Percentiles rank a stretch among this genome's conserved stretches.
Conservation (phyloP, 2,113 vertebrate genomes). For the Hippopotamus amphibius region DNA sequence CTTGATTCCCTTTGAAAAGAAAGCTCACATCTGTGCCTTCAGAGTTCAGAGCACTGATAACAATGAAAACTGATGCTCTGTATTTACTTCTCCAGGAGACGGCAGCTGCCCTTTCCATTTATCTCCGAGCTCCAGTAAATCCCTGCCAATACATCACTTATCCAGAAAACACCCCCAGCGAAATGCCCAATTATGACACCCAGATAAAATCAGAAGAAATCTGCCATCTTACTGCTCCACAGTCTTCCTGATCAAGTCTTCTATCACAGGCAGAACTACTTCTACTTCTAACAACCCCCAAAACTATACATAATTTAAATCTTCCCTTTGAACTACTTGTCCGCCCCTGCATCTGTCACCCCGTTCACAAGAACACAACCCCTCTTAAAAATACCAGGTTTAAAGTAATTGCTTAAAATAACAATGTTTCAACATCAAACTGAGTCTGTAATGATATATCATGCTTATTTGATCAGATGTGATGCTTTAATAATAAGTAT, state of each 20-base stretch:
- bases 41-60: constrained; percentile 15
- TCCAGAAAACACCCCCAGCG: constrained; percentile 62
- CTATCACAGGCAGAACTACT: constrained; percentile 29
- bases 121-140: constrained; percentile 55
- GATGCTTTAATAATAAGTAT: constrained; percentile 72
- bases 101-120: background rate
- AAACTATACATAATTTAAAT: constrained; percentile 46
- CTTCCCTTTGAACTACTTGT: constrained; percentile 33
- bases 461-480: constrained; percentile 63
- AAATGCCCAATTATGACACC: constrained; percentile 48
- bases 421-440: constrained; percentile 64
- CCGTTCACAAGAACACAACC: background rate
- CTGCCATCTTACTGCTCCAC: background rate
- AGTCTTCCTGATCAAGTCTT: constrained; percentile 14
- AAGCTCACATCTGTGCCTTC: constrained; percentile 53
- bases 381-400: constrained; percentile 13
- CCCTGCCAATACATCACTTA: constrained; percentile 24
- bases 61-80: constrained; percentile 59
- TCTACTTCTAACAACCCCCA: background rate
- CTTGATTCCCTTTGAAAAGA: constrained; percentile 61
- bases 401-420: constrained; percentile 71
- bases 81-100: constrained; percentile 67
- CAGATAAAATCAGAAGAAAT: constrained; percentile 24
- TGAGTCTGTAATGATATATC: constrained; percentile 66
- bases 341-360: background rate